Conservation (phyloP, 2,113 vertebrate genomes). For the Alethe castanea region DNA sequence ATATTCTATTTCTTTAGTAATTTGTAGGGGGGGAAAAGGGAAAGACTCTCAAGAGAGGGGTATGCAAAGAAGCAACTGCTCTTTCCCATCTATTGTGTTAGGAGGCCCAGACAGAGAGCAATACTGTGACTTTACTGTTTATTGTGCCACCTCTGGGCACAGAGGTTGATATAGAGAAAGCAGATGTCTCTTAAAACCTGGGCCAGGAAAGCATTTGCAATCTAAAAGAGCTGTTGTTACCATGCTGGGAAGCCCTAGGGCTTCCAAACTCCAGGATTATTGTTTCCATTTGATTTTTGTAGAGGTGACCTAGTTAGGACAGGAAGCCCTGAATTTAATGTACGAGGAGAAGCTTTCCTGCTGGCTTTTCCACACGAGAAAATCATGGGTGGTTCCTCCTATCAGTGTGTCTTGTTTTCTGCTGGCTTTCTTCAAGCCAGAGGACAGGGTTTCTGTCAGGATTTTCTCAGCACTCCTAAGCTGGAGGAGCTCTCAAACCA, state of each 20-base stretch:
- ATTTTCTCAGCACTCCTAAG: neutral
- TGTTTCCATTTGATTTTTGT: slow-evolving; percentile 23
- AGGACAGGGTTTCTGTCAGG: neutral
- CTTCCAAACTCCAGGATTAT: neutral
- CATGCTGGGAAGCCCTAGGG: neutral
- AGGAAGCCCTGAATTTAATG: neutral
- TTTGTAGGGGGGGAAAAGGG: fast-evolving
- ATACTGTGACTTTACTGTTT: neutral
- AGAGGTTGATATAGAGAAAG: neutral
- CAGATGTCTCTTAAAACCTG: neutral
- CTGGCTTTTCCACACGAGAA: neutral
- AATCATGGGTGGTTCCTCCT: neutral
- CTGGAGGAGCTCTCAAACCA: neutral
- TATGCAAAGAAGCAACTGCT: neutral
- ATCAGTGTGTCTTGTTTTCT: neutral
- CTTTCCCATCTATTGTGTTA: neutral
- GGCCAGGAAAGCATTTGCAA: neutral
- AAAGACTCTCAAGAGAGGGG: neutral
- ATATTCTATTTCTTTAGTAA: neutral
- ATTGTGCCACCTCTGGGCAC: neutral
- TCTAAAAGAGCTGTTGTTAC: neutral
- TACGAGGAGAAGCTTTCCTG: neutral
- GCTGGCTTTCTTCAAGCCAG: neutral
- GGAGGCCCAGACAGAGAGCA: neutral
- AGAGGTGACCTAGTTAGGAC: slow-evolving; percentile 23